Conservation (phyloP, 2,113 vertebrate species). For the Mixornis gularis region DNA sequence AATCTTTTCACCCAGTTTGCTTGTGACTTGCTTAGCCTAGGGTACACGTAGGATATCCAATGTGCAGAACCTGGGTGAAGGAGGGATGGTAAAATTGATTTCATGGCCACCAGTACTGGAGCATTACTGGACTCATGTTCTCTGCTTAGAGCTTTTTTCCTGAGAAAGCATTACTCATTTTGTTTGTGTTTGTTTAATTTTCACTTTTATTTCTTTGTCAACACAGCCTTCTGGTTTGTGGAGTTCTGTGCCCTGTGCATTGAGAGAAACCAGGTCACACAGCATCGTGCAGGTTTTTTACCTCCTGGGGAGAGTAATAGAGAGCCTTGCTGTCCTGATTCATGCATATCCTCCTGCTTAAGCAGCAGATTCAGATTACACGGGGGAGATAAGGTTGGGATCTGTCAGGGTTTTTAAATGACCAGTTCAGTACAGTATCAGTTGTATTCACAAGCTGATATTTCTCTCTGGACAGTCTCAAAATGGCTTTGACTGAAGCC, state of each 20-base stretch:
- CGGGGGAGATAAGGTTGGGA: neutral
- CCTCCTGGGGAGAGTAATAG: neutral
- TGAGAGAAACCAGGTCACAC: neutral
- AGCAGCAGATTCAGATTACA: conserved; percentile 40
- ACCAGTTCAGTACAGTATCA: neutral
- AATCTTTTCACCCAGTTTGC: neutral
- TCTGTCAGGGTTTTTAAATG: conserved; percentile 20
- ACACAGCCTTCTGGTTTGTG: neutral
- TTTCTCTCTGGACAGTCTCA: neutral
- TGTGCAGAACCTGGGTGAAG: neutral
- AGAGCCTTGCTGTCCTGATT: conserved; percentile 4
- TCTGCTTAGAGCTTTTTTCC: neutral
- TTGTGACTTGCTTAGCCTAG: neutral
- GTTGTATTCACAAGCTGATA: neutral
- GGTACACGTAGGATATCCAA: accelerated
- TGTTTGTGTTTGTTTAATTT: neutral
- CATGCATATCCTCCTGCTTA: neutral
- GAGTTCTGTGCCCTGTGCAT: neutral
- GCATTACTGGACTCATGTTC: neutral
- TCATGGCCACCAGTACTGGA: neutral
- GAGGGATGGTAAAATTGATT: neutral
- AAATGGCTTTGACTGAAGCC: neutral
- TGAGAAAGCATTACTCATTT: neutral
- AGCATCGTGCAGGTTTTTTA: neutral
- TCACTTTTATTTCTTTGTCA: neutral